Evolutionary conservation across 2,888 invertebrate genomes (phyloP).

Genomic region (Trissolcus brochymenae): DNA sequence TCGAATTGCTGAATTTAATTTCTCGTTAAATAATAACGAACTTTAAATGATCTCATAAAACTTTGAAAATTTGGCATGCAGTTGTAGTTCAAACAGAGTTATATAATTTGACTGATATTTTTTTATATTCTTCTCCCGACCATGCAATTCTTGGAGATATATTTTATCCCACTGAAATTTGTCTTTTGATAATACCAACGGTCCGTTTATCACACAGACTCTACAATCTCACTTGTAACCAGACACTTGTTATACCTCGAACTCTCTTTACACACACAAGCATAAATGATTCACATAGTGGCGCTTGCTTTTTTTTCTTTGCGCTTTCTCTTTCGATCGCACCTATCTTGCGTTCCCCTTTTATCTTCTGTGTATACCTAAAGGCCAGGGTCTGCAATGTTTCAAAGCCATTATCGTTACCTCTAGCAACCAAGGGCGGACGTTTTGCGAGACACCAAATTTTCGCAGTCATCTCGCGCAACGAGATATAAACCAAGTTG

Average conservation of each 20-base stretch:
- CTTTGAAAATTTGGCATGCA: background rate
- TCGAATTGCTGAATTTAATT: no score
- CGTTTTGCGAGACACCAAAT: conserved; percentile 46
- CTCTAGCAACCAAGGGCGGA: conserved; percentile 54
- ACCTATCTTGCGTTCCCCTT: conserved; percentile 20
- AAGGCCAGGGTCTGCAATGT: conserved; percentile 64
- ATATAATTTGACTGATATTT: no score
- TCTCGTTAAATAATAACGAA: no score
- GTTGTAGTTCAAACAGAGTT: no score
- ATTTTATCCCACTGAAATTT: conserved; percentile 48
- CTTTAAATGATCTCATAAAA: no score
- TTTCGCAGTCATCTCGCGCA: conserved; percentile 35
- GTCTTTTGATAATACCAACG: conserved; percentile 51
- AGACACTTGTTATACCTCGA: conserved; percentile 46
- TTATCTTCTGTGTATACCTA: conserved; percentile 43
- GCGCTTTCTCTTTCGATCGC: conserved; percentile 34
- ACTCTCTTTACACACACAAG: conserved; percentile 30
- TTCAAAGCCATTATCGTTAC: conserved; percentile 72
- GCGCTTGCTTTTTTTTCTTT: conserved; percentile 17
- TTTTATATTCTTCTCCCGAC: conserved; percentile 3
- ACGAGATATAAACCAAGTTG: conserved; percentile 30
- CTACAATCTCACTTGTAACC: conserved; percentile 35
- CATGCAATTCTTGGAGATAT: conserved; percentile 37
- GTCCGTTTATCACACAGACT: conserved; percentile 32
- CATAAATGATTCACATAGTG: conserved; percentile 18